These are phyloP conservation scores for Lithophane ornitopus DNA, from an alignment of 2,888 invertebrate species.

Conservation along the genomic window DNA sequence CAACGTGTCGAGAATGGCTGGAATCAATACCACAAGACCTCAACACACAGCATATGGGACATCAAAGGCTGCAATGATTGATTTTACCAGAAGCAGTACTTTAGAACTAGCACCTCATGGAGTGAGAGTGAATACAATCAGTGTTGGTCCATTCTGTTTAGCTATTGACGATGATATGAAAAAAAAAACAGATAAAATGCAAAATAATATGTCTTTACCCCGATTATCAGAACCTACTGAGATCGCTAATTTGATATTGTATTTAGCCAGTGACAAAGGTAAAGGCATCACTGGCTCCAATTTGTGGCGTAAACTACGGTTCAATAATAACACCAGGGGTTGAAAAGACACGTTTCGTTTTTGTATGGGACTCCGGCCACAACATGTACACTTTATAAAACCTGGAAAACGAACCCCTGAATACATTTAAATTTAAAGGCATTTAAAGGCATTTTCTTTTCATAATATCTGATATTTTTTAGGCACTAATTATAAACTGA, in stretches of 20 bases:
- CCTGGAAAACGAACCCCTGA: too few relatives aligned
- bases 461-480: too few relatives aligned
- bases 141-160: conserved; percentile 65
- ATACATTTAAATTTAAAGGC: too few relatives aligned
- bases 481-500: too few relatives aligned
- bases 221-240: conserved; percentile 45
- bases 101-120: conserved; percentile 93
- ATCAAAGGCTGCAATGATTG: conserved; percentile 72
- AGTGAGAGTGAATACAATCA: conserved; percentile 91
- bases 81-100: conserved; percentile 71
- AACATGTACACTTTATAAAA: too few relatives aligned
- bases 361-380: too few relatives aligned
- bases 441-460: too few relatives aligned
- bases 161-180: background rate
- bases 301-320: conserved; percentile 3
- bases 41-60: conserved; percentile 49
- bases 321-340: too few relatives aligned
- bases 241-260: conserved; percentile 58
- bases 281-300: conserved; percentile 58
- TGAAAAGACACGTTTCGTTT: too few relatives aligned
- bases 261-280: conserved; percentile 64
- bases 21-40: conserved; percentile 87
- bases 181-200: background rate
- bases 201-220: background rate
- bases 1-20: conserved; percentile 67